A percentile compares a stretch with the other conserved stretches of the same genome.
Conservation (phyloP, 2,888 invertebrate genomes). For the Apantesis nais region DNA sequence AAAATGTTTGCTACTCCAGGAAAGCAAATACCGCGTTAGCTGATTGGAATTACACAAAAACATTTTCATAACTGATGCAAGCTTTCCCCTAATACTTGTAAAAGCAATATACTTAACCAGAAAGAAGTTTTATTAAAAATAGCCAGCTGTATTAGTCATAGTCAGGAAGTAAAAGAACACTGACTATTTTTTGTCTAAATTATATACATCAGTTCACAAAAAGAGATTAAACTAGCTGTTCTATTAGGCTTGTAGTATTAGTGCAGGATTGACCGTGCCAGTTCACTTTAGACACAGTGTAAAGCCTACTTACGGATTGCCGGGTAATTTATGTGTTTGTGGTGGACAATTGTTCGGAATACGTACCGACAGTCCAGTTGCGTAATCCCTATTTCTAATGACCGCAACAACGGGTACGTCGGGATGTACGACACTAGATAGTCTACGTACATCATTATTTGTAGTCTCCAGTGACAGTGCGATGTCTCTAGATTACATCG, state of each 20-base stretch:
- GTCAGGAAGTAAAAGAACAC: too few species aligned
- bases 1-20: too few species aligned
- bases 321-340: slow-evolving; percentile 46
- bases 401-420: slow-evolving; percentile 31
- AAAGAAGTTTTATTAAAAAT: too few species aligned
- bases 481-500: background rate
- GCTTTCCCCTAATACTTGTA: too few species aligned
- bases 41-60: too few species aligned
- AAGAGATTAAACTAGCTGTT: slow-evolving; percentile 27
- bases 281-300: slow-evolving; percentile 44
- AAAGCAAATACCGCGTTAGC: too few species aligned
- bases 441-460: slow-evolving; percentile 11
- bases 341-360: slow-evolving; percentile 37
- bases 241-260: slow-evolving; percentile 24
- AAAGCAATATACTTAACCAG: too few species aligned
- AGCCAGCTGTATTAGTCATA: too few species aligned
- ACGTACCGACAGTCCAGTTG: slow-evolving; percentile 35
- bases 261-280: slow-evolving; percentile 29
- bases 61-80: too few species aligned
- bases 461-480: background rate
- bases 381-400: slow-evolving; percentile 44
- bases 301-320: slow-evolving; percentile 46
- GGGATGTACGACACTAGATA: background rate
- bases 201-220: slow-evolving; percentile 15
- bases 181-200: background rate